Conservation (phyloP, 2,113 vertebrate species). For the Mastomys natalensis region DNA sequence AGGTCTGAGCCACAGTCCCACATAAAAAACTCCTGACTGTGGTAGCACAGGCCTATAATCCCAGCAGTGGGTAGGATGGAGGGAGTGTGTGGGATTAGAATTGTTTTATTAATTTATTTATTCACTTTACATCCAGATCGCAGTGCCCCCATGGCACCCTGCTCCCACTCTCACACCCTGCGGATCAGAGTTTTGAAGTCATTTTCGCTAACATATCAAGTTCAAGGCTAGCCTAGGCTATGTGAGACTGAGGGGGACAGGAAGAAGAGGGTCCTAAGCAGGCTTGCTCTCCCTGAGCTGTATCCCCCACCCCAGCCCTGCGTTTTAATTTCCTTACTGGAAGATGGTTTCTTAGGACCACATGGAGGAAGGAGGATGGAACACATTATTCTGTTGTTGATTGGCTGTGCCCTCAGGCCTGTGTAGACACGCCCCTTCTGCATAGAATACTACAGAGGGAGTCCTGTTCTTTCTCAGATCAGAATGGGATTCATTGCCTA, state of each 20-base stretch:
- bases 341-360: not conserved
- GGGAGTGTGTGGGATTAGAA: not conserved
- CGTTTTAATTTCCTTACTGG: constrained; percentile 41
- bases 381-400: not conserved
- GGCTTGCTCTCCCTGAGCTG: not conserved
- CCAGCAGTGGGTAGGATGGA: not conserved
- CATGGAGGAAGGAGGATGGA: constrained; percentile 3
- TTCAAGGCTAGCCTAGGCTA: not conserved
- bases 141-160: too few relatives aligned
- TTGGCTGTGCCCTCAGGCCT: not conserved
- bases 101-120: not conserved
- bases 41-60: not conserved
- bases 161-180: too few relatives aligned
- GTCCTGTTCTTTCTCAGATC: not conserved
- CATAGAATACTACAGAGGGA: not conserved
- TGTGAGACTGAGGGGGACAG: not conserved
- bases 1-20: not conserved
- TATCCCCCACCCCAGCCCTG: too few relatives aligned
- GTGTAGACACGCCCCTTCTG: not conserved
- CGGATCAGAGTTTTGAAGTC: not conserved
- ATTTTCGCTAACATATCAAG: not conserved
- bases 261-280: not conserved
- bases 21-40: not conserved
- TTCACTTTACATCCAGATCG: too few relatives aligned
- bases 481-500: not conserved